Evolutionary conservation across 1,140 invertebrate species (phyloP).

Genomic region (Lepidurus packardi): DNA sequence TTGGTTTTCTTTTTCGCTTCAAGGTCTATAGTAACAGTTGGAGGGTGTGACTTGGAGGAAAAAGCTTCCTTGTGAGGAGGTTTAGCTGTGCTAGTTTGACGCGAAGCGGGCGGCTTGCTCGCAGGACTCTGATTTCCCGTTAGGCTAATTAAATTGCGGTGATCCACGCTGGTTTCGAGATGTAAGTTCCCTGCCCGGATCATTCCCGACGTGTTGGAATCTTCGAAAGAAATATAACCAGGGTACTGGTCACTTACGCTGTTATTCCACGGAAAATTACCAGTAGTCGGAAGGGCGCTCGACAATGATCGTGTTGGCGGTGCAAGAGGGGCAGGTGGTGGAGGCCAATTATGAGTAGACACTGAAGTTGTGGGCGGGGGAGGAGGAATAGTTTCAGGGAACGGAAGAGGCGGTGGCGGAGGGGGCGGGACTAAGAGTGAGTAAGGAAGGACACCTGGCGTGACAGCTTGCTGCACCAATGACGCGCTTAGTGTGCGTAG

Average conservation of each 20-base stretch:
- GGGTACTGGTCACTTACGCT: background rate
- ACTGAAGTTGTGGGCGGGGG: constrained; percentile 33
- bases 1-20: background rate
- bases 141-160: constrained; percentile 3
- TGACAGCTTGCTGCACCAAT: constrained; percentile 13
- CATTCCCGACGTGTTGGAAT: background rate
- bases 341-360: constrained; percentile 38
- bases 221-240: background rate
- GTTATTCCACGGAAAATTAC: background rate
- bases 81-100: background rate
- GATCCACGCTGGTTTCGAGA: background rate
- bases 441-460: background rate
- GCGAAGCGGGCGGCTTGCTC: background rate
- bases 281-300: background rate
- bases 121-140: background rate
- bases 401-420: constrained; percentile 54
- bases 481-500: constrained; percentile 3
- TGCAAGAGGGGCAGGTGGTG: constrained; percentile 39
- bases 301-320: constrained; percentile 34
- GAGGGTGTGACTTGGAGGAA: background rate
- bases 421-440: constrained; percentile 26
- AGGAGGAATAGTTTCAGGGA: constrained; percentile 36
- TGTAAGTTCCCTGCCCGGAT: background rate
- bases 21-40: background rate
- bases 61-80: background rate